phyloP scores from a whole-genome alignment of 2,888 invertebrate species.

The Troilus luridus region DNA sequence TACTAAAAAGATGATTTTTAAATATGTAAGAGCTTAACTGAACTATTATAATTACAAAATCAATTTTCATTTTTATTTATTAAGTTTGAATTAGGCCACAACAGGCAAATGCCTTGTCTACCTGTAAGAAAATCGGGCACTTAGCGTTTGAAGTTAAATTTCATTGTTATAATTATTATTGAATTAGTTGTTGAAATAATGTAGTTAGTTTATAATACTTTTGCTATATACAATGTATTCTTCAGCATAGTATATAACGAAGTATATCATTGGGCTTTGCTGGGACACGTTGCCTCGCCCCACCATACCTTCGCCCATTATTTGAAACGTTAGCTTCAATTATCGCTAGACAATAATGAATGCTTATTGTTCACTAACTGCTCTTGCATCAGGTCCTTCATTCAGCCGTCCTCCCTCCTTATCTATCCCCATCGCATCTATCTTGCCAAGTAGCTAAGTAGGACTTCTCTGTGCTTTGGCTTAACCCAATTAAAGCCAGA shows the following conservation, averaged over 20 bases:
- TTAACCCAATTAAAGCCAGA: neutral
- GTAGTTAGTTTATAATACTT: no score
- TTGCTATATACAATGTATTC: neutral
- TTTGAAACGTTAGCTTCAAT: constrained; percentile 47
- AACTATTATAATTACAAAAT: no score
- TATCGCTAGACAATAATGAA: constrained; percentile 31
- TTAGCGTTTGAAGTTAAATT: no score
- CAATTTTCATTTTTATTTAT: no score
- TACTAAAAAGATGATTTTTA: no score
- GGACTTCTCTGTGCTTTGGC: neutral
- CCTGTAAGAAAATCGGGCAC: no score
- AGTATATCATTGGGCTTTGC: constrained; percentile 9
- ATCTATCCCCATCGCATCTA: neutral
- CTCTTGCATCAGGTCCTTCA: constrained; percentile 12
- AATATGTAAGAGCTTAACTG: no score
- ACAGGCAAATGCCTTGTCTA: no score
- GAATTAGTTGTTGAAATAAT: neutral
- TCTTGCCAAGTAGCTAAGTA: constrained; percentile 22
- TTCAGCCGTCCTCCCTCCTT: neutral
- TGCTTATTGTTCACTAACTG: constrained; percentile 45
- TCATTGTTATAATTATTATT: neutral
- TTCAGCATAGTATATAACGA: neutral
- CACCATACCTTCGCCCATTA: neutral
- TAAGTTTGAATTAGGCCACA: no score
- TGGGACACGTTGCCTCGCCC: neutral